Base-by-base conservation (phyloP, 2,888 invertebrate genomes). In the Drosophila rellima region DNA sequence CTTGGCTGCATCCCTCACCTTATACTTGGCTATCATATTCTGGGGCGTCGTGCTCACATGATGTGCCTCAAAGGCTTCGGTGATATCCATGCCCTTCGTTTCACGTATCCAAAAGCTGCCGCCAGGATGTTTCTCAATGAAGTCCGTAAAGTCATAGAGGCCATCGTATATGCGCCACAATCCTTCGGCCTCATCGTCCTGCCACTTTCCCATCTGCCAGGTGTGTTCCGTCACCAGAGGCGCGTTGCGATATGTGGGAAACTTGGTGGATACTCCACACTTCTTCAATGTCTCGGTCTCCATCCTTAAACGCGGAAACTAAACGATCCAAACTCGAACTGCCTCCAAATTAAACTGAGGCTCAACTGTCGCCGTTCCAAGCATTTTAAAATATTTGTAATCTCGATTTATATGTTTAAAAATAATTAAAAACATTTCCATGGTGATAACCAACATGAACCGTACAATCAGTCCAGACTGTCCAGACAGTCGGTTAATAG, bases 111-210 rank as follows among this genome's bases (percentile, higher is more conserved):
- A 97, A 89, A 96, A 95, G 0, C 93, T 85, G 1, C 98, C 97
- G 35, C 98, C 98, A 0, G 98, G 99, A 93, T 99, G 99, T 45
- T 93, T 94, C 4, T 95, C 92, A 5, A 96, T 93, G 91, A 98
- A 99, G 17, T 94, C 94, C 0, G 95, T 95, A 23, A 99, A 94
- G 92, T 99, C 97, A 91, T 98, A 99, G 20, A 99, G 93, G 45
- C 93, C 93, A 91, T 97, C 94, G 77, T 95, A 93, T 18, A 97
- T 94, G 74, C 97, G 94, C 97, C 97, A 97, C 3, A 96, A 91
- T n/a, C 94, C 95, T 90, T 96, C 96, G 0, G 96, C 96, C 3
- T 95, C 95, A 77, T 96, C 96, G 74, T 95, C 95, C 80, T 93
- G 90, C 15, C 93, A 93, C 87, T 96, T 95, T 2, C 95, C 95